Percentiles rank a stretch among this genome's conserved stretches.
Evolutionary conservation across 1,140 invertebrate species (phyloP).

Genomic region (Aphelenchoides avenae): DNA sequence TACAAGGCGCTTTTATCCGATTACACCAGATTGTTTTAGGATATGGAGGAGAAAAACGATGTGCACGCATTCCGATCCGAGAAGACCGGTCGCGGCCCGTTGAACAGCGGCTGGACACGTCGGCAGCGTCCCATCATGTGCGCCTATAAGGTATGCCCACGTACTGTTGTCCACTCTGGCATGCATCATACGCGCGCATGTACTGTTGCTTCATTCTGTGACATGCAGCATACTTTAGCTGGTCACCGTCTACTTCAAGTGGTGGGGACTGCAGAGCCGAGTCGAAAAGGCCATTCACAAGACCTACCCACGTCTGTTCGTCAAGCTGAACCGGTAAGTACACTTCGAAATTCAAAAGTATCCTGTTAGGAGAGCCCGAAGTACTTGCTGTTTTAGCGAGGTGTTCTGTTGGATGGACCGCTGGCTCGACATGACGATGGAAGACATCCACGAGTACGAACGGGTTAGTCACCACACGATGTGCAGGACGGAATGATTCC

Average conservation of each 20-base stretch:
- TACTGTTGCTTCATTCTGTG: too few relatives aligned
- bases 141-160: too few relatives aligned
- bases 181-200: too few relatives aligned
- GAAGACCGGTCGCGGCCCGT: constrained; percentile 87
- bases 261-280: constrained; percentile 88
- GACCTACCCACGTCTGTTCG: constrained; percentile 70
- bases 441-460: constrained; percentile 81
- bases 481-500: too few relatives aligned
- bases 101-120: constrained; percentile 71
- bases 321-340: background rate
- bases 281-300: constrained; percentile 74
- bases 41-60: constrained; percentile 84
- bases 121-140: constrained; percentile 62
- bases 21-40: constrained; percentile 57
- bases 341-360: background rate
- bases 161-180: too few relatives aligned
- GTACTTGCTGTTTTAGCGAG: too few relatives aligned
- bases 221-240: too few relatives aligned
- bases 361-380: too few relatives aligned
- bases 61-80: constrained; percentile 81
- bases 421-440: constrained; percentile 88
- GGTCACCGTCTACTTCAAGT: constrained; percentile 93
- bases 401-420: constrained; percentile 79
- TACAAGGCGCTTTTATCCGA: background rate
- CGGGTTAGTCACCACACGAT: too few relatives aligned